Evolutionary conservation across 35 echinoderm and acorn worm species (phyloP).

Genomic region (Strongylocentrotus purpuratus): DNA sequence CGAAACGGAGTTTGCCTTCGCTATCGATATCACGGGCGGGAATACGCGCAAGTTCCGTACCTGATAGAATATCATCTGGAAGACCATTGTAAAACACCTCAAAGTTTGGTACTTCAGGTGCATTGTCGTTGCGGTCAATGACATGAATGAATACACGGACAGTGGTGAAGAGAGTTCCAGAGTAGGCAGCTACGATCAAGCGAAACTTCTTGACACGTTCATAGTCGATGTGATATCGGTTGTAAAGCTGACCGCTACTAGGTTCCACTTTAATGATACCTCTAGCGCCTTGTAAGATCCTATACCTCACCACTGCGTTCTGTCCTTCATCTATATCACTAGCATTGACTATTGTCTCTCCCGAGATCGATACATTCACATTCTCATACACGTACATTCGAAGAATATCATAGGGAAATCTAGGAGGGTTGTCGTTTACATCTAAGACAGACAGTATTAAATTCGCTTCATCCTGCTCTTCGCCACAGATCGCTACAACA

Average conservation of each 20-base stretch:
- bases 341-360: constrained; percentile 65
- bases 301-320: constrained; percentile 70
- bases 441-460: constrained; percentile 64
- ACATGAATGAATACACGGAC: constrained; percentile 68
- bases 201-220: constrained; percentile 68
- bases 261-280: constrained; percentile 66
- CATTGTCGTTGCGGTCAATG: constrained; percentile 80
- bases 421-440: constrained; percentile 85
- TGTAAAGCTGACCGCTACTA: constrained; percentile 64
- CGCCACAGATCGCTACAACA: constrained; percentile 32
- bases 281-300: constrained; percentile 56
- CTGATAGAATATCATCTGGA: constrained; percentile 59
- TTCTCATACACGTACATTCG: constrained; percentile 81
- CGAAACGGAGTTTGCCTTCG: constrained; percentile 61
- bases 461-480: constrained; percentile 29
- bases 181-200: constrained; percentile 70
- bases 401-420: constrained; percentile 73
- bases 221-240: constrained; percentile 71
- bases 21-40: constrained; percentile 76
- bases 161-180: constrained; percentile 71
- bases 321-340: constrained; percentile 74
- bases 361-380: constrained; percentile 52
- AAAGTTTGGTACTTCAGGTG: constrained; percentile 75
- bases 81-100: constrained; percentile 85
- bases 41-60: constrained; percentile 67